Evolutionary conservation across 2,113 vertebrate genomes (phyloP).

Genomic region (Heliornis fulica): DNA sequence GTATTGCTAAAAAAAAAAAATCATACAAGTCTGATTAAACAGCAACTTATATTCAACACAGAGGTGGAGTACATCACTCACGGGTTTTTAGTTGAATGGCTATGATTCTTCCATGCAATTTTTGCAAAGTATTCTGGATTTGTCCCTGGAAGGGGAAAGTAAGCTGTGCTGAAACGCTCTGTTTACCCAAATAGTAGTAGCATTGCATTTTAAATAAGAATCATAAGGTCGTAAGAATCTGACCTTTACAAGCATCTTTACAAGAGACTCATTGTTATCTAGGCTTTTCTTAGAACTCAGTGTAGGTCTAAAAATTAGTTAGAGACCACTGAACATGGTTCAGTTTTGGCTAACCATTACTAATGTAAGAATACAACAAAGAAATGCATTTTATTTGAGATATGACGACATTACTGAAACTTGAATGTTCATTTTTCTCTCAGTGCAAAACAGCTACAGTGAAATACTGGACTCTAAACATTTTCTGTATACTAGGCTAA

Average conservation of each 20-base stretch:
- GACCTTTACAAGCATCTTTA: not conserved
- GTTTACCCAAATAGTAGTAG: not conserved
- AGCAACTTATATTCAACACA: rapidly evolving
- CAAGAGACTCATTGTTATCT: not conserved
- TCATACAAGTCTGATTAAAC: not conserved
- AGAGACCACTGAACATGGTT: not conserved
- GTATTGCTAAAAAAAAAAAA: not conserved
- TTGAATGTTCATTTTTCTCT: not conserved
- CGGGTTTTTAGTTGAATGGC: conserved; percentile 94
- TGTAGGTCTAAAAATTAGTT: not conserved
- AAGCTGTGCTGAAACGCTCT: not conserved
- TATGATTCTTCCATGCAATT: conserved; percentile 98
- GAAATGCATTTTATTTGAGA: not conserved
- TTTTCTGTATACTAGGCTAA: not conserved
- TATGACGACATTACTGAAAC: not conserved
- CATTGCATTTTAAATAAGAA: not conserved
- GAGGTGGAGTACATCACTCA: conserved; percentile 70
- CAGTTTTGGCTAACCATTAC: not conserved
- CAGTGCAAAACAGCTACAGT: not conserved
- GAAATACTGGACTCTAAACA: not conserved
- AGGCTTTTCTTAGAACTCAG: not conserved
- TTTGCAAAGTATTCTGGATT: conserved; percentile 94
- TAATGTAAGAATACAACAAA: not conserved
- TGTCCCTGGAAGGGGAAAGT: conserved; percentile 79
- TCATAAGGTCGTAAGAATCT: not conserved